Evolutionary conservation across 1,140 invertebrate genomes (phyloP).

Genomic region (Pararge aegeria): DNA sequence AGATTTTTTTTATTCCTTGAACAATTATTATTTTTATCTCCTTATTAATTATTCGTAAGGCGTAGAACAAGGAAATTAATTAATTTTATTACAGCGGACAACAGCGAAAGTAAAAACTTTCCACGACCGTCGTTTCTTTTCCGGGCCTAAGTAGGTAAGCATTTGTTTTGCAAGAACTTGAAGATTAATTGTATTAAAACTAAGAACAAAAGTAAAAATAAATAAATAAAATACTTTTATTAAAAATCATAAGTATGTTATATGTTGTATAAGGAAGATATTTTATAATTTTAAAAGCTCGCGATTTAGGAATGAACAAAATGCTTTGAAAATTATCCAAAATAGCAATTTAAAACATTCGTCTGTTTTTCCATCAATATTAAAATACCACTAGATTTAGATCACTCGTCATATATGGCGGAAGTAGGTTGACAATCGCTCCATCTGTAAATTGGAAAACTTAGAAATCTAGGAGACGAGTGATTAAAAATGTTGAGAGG

Average conservation of each 20-base stretch:
- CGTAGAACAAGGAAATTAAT: constrained; percentile 9
- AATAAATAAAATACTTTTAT: too few relatives aligned
- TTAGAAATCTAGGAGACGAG: background rate
- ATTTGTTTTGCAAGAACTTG: too few relatives aligned
- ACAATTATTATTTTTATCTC: background rate
- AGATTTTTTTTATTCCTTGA: background rate
- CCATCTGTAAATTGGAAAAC: background rate
- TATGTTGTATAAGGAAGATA: too few relatives aligned
- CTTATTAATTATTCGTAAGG: constrained; percentile 1
- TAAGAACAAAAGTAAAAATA: too few relatives aligned
- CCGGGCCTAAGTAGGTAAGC: too few relatives aligned
- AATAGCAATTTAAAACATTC: background rate
- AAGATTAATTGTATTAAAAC: too few relatives aligned
- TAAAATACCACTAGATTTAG: background rate
- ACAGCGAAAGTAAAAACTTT: background rate
- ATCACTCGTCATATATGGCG: background rate
- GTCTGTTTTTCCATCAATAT: background rate
- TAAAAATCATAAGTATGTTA: too few relatives aligned
- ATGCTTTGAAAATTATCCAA: background rate
- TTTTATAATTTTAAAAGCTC: too few relatives aligned
- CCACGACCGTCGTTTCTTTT: too few relatives aligned
- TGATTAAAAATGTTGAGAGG: background rate
- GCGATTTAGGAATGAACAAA: too few relatives aligned
- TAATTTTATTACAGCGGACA: constrained; percentile 1
- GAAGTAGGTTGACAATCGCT: background rate